A percentile compares a stretch with the other conserved stretches of the same genome.
phyloP scores from a whole-genome alignment of 2,113 vertebrate species.

The Baryphthengus martii region DNA sequence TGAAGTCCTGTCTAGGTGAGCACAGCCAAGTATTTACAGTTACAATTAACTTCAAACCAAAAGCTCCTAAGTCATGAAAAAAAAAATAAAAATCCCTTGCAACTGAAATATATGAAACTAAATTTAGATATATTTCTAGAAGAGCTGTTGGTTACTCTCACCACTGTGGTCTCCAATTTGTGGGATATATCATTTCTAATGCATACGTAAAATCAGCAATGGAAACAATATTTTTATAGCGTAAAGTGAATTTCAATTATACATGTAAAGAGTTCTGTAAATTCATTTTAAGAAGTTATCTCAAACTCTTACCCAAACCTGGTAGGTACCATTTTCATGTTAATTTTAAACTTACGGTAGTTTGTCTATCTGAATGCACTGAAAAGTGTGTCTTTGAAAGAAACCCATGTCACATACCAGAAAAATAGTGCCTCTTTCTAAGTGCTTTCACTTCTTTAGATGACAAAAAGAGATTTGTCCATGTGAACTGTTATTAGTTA shows the following conservation, averaged over 20 bases:
- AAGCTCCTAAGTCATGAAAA: neutral
- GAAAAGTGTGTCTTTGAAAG: neutral
- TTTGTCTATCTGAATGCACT: neutral
- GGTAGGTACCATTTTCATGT: neutral
- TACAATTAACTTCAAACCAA: neutral
- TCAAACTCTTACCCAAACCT: neutral
- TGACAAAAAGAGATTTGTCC: neutral
- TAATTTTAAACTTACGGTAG: neutral
- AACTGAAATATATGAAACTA: neutral
- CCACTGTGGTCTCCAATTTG: neutral
- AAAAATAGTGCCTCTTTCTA: neutral
- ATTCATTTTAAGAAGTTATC: neutral
- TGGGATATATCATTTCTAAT: neutral
- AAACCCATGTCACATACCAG: neutral
- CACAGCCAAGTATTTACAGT: neutral
- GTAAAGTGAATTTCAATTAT: neutral
- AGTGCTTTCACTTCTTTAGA: neutral
- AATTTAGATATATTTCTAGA: neutral
- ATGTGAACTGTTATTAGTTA: neutral
- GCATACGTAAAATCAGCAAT: neutral
- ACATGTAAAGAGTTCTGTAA: neutral
- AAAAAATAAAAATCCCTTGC: neutral
- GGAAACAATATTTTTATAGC: neutral
- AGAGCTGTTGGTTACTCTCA: neutral
- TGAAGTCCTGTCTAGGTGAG: neutral